Percentiles rank a stretch among this genome's conserved stretches.
These are phyloP conservation scores for Kradibia gibbosae DNA, from an alignment of 1,140 invertebrate genomes.

Conservation along the genomic window DNA sequence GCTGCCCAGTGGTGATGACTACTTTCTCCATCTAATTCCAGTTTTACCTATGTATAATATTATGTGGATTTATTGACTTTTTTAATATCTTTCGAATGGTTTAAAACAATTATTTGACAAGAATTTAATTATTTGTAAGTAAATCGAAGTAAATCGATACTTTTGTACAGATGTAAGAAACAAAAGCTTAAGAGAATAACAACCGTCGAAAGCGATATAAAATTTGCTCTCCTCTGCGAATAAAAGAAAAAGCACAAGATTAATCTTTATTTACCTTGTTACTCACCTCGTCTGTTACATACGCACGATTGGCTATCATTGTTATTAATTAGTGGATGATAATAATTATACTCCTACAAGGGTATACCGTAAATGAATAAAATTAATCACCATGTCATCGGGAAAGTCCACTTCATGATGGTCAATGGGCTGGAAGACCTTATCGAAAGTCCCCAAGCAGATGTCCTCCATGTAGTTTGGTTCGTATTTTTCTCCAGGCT, in stretches of 20 bases:
- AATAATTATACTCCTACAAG: not conserved
- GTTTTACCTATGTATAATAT: constrained; percentile 63
- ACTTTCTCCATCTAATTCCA: constrained; percentile 66
- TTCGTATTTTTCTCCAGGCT: constrained; percentile 64
- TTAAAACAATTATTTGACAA: not conserved
- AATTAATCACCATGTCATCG: constrained; percentile 66
- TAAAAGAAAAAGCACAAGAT: not conserved
- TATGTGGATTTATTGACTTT: not conserved
- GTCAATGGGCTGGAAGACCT: constrained; percentile 69
- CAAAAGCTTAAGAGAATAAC: too few relatives aligned
- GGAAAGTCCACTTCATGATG: constrained; percentile 68
- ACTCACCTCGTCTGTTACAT: not conserved
- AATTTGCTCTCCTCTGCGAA: not conserved
- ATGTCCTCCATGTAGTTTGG: constrained; percentile 70
- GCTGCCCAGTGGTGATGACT: constrained; percentile 66
- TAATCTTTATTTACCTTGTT: not conserved
- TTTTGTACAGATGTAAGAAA: too few relatives aligned
- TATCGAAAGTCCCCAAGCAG: constrained; percentile 68
- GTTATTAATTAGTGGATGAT: not conserved
- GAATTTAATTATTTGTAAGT: not conserved
- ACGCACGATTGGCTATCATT: not conserved
- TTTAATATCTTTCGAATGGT: too few relatives aligned
- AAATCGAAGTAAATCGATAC: not conserved
- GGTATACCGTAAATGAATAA: not conserved
- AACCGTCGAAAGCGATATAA: too few relatives aligned